These are phyloP conservation scores for Stratiomys singularior DNA, from an alignment of 2,888 invertebrate species.

Conservation along the genomic window DNA sequence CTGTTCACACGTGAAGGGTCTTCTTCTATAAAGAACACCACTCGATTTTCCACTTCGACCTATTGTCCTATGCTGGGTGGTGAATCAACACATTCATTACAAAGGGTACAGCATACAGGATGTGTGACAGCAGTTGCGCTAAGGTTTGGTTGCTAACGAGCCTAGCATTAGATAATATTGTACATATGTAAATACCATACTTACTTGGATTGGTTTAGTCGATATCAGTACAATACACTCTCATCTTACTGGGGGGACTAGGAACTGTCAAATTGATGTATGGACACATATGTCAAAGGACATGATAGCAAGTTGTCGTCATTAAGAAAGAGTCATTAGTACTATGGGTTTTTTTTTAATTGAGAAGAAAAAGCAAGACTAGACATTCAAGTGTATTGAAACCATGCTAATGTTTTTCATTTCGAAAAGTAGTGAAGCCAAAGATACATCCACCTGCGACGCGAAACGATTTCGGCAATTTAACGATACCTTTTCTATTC, in stretches of 20 bases:
- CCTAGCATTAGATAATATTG: neutral
- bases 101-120: neutral
- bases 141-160: no score
- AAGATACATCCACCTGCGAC: no score
- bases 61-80: neutral
- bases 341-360: constrained; percentile 14
- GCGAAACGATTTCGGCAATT: no score
- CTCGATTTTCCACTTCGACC: neutral
- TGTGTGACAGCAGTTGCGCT: constrained; percentile 1
- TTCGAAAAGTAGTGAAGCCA: no score
- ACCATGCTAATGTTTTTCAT: no score
- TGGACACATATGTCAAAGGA: neutral
- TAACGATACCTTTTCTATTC: no score
- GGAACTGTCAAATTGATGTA: constrained; percentile 32
- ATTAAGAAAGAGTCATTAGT: constrained; percentile 30
- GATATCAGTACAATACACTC: no score
- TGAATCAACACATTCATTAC: neutral
- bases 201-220: no score
- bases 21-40: neutral
- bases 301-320: constrained; percentile 10
- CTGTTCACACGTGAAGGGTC: neutral
- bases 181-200: neutral
- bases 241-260: neutral
- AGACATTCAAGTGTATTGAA: no score
- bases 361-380: neutral